Evolutionary conservation across 2,888 invertebrate species (phyloP).

Genomic region (Nyleta sp.): DNA sequence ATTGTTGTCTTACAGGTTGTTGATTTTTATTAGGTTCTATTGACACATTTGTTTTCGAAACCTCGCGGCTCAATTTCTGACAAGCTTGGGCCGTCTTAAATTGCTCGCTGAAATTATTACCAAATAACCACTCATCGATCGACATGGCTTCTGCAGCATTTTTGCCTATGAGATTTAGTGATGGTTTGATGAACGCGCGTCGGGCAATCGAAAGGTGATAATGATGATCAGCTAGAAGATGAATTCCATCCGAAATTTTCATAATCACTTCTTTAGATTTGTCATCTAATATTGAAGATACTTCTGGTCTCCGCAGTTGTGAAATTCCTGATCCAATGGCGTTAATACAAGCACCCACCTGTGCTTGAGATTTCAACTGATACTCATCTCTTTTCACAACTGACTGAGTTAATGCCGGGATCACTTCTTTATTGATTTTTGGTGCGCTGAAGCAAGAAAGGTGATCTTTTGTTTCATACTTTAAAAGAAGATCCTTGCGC

Average conservation of each 20-base stretch:
- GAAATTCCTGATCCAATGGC: conserved; percentile 11
- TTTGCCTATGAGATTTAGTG: conserved; percentile 17
- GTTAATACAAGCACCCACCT: conserved; percentile 31
- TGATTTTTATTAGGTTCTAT: not conserved
- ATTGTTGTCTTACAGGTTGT: not conserved
- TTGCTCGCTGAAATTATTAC: conserved; percentile 1
- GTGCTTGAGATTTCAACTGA: conserved; percentile 21
- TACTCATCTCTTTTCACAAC: conserved; percentile 20
- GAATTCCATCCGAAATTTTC: conserved; percentile 18
- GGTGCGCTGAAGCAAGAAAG: conserved; percentile 9
- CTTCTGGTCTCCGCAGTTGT: not conserved
- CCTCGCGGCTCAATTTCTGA: not conserved
- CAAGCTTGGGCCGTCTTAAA: conserved; percentile 11
- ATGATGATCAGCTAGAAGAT: conserved; percentile 20
- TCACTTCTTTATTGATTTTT: conserved; percentile 28
- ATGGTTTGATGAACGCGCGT: conserved; percentile 19
- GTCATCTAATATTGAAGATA: not conserved
- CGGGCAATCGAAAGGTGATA: conserved; percentile 16
- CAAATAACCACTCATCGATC: conserved; percentile 2
- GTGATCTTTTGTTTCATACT: not conserved
- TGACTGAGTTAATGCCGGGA: conserved; percentile 7
- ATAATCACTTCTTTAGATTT: conserved; percentile 5
- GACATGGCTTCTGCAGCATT: conserved; percentile 5
- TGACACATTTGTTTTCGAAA: not conserved
- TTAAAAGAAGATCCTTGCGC: not conserved